Base-by-base conservation (phyloP, 2,113 vertebrate genomes). In the Tretioscincus oriximinensis region DNA sequence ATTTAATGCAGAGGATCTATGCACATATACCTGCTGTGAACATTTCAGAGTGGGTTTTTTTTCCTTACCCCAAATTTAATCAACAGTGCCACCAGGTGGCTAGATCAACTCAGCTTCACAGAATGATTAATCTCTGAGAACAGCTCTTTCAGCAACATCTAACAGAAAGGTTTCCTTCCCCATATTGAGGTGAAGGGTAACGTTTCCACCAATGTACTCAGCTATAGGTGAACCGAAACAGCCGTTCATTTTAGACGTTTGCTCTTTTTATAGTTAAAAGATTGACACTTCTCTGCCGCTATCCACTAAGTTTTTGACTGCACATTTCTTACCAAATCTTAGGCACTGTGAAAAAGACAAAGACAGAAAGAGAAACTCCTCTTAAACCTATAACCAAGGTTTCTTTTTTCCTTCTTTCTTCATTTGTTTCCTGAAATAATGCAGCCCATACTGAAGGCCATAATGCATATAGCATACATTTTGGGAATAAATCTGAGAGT, bases 21-120 rank as follows among this genome's bases (percentile, higher is more conserved):
- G 77, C 78, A 41, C 51, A 63, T 49, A 54, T 0, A 2, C 64
- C 11, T 58, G 78, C 28, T 8, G 22, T 4, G 69, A 69, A 78
- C 76, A 86, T 9, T 29, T 41, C n/a, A 29, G 74, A 64, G 29
- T 26, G 9, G 51, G 7, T 73, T 81, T 82, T 49, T 69, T 31
- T 41, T n/a, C 61, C 65, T 67, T 16, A 58, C 12, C 14, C 21
- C 89, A 93, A 84, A 77, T 92, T 94, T 89, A 93, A 92, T 88
- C 93, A 94, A 95, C 89, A 95, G 93, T 93, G 93, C 94, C 95
- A 94, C 92, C 94, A 92, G 81, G 92, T 93, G 95, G 94, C 80
- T 81, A n/a, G 21, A 31, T 22, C 29, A 68, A 70, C 9, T 14
- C 9, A 71, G 45, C 41, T 18, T 7, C 41, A 73, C 78, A 72